Base-by-base conservation (phyloP, 2,113 vertebrate species). In the Boleophthalmus pectinirostris region DNA sequence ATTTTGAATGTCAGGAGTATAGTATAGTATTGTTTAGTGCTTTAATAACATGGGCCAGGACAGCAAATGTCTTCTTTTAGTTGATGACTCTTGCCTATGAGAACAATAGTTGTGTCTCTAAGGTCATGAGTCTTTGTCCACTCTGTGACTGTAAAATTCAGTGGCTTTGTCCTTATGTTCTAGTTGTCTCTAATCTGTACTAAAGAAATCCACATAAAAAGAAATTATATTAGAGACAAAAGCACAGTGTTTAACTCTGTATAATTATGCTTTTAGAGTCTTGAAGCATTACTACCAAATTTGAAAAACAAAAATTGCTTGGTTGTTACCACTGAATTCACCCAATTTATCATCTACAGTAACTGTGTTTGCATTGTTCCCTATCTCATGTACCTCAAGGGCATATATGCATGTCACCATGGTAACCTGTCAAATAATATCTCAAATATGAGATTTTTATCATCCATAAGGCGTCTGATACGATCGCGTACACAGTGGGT, bases 101-200 rank as follows among this genome's bases (percentile, higher is more conserved):
- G 29, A 64, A 64, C 18, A 64, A 38, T 35, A 64, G 29, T 33
- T 20, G 33, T 64, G 25, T 24, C 25, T 64, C 61, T 64, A 64
- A 33, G 61, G 33, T 64, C 61, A 38, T 63, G 29, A 63, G 29
- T 35, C 60, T n/a, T 63, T 63, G 60, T 63, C 60, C 16, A 1
- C 16, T 16, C 15, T 61, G 12, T 29, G 24, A 5, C 33, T 20
- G 29, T 5, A 64, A n/a, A 64, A 38, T n/a, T 2, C 9, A 38
- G n/a, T 64, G 6, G 61, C 33, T 64, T 64, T 64, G 61, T 38
- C 18, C 61, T 35, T 38, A 33, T 38, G 33, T 64, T 38, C 8
- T n/a, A 33, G 18, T 60, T 29, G 29, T 29, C 29, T 60, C 24
- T 29, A 24, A 8, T 5, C 5, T 61, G 16, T 29, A 29, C 21